Base-by-base conservation (phyloP, 2,888 invertebrate species). In the Xestia ashworthii region DNA sequence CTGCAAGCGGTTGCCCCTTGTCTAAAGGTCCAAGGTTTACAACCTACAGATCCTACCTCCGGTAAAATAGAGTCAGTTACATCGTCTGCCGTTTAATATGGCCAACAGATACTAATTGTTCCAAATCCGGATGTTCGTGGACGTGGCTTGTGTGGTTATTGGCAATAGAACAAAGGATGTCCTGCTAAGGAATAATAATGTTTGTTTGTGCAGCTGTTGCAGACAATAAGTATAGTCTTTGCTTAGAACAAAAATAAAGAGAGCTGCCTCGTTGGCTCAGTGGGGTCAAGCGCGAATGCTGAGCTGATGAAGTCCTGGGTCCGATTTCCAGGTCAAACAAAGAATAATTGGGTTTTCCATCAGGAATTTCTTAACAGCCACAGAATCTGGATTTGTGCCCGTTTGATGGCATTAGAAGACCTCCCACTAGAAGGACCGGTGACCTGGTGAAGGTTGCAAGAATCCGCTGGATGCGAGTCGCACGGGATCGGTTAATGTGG, bases 101-200 rank as follows among this genome's bases (percentile, higher is more conserved):
- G 11, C n/a, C 55, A 46, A 2, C 81, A 72, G 62, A 71, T n/a
- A 74, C 11, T 11, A 60, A 83, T 82, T 75, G 84, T 82, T 58
- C 82, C 82, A 38, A 25, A 72, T 80, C 68, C 25, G 84, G 82
- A 80, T 75, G 81, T 82, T 25, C 16, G 44, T 32, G 76, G 25
- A 76, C 82, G 82, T 80, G 82, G 12, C 5, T 41, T 53, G 82
- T 0, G 75, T 84, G 0, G 50, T 2, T 65, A 82, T 71, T 58
- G 74, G 25, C 65, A 46, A 11, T 12, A 48, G 1, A 55, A 84
- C 82, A 76, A 84, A 72, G 80, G 84, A 70, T 58, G n/a, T 72
- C 66, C 25, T 38, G 12, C 53, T 46, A 67, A 68, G 55, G 71
- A 71, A 44, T 58, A 38, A 55, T 16, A 16, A 32, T 12, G 48